Conservation (phyloP, 2,797 vertebrate species). For the Potorous gilbertii region DNA sequence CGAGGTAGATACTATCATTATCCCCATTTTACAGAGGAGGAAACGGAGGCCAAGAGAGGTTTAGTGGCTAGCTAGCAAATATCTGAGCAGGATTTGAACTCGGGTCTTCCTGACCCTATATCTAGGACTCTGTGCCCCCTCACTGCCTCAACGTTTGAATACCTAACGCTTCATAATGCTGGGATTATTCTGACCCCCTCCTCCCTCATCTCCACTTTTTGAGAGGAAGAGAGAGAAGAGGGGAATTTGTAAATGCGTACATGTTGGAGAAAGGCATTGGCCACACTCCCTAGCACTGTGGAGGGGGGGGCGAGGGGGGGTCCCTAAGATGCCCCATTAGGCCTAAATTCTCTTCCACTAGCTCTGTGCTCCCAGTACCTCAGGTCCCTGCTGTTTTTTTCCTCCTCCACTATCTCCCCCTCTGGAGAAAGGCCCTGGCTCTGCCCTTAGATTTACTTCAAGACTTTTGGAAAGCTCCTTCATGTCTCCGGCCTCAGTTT, state of each 20-base stretch:
- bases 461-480: not conserved
- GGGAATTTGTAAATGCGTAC: constrained; percentile 52
- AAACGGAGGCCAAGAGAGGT: not conserved
- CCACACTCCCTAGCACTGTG: not conserved
- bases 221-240: constrained; percentile 46
- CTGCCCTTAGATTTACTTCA: not conserved
- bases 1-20: not conserved
- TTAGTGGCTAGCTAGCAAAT: not conserved
- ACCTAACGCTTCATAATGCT: constrained; percentile 76
- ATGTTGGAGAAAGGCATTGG: not conserved
- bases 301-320: no score
- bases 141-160: constrained; percentile 57
- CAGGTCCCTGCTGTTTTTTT: not conserved
- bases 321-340: not conserved
- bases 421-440: not conserved
- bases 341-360: not conserved
- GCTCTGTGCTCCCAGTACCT: not conserved
- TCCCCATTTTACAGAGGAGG: not conserved
- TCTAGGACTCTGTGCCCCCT: not conserved
- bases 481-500: not conserved
- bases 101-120: fast-evolving
- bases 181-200: constrained; percentile 70
- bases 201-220: constrained; percentile 69
- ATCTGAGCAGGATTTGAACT: not conserved
- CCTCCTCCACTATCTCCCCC: not conserved